phyloP scores from a whole-genome alignment of 1,140 invertebrate genomes.

The Drosophila bifasciata region DNA sequence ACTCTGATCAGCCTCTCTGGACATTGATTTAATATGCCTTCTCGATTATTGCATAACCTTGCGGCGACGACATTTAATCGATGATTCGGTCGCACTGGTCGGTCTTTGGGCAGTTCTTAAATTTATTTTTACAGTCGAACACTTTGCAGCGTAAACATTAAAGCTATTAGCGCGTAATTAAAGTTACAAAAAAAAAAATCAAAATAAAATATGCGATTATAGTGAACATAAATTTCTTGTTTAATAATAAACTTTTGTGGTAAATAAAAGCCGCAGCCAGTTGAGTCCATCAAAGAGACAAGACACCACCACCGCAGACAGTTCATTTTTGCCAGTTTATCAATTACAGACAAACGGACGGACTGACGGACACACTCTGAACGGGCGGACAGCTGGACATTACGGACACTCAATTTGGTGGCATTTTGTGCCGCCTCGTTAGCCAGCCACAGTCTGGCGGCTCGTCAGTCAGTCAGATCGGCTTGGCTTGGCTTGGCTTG shows the following conservation, averaged over 20 bases:
- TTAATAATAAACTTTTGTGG: constrained; percentile 63
- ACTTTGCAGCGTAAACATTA: constrained; percentile 43
- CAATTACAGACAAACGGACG: constrained; percentile 63
- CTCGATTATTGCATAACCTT: constrained; percentile 34
- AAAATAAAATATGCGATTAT: constrained; percentile 45
- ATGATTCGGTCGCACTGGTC: constrained; percentile 8
- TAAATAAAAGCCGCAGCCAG: constrained; percentile 15
- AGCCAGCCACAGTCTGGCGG: no score
- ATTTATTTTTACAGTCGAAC: constrained; percentile 22
- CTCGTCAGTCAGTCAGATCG: no score
- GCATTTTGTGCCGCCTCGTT: constrained; percentile 72
- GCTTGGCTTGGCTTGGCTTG: constrained; percentile 31
- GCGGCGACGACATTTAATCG: constrained; percentile 15
- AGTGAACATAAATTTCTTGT: constrained; percentile 50
- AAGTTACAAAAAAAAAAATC: constrained; percentile 33
- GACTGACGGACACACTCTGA: constrained; percentile 19
- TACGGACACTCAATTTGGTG: constrained; percentile 58
- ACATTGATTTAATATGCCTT: constrained; percentile 35
- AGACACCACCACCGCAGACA: constrained; percentile 16
- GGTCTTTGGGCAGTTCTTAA: constrained; percentile 14
- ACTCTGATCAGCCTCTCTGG: neutral
- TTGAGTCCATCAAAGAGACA: constrained; percentile 35
- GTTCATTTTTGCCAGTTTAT: constrained; percentile 74
- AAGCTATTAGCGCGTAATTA: constrained; percentile 66
- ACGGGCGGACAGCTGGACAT: neutral